Base-by-base conservation (phyloP, 2,113 vertebrate genomes). In the Actinemys pallida region DNA sequence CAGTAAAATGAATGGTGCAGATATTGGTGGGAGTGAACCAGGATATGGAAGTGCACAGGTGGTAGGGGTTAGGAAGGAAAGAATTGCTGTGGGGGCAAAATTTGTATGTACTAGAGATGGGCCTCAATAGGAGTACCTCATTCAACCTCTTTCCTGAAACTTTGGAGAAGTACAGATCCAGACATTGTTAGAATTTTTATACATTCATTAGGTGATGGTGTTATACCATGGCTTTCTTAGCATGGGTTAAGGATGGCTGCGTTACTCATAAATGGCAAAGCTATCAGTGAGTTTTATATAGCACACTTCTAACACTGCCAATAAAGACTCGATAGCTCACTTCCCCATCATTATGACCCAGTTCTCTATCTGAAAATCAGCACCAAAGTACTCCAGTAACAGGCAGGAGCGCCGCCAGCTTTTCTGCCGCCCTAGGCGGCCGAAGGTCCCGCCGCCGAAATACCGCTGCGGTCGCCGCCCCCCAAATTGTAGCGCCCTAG, bases 11-110 rank as follows among this genome's bases (percentile, higher is more conserved):
- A 88, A 84, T 7, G 22, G 10, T 27, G 57, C 62, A 76, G 24
- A 39, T 3, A 1, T 6, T 42, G 39, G 35, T 0, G 0, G 76
- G 50, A 86, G 39, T 79, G 45, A 56, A 89, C 42, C 47, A 76
- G 50, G 86, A 50, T 83, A n/a, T 72, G 91, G 19, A 79, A 83
- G 8, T 84, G 4, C 0, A 0, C 14, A 4, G 27, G 35, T 69
- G 83, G 86, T 89, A 65, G 10, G 24, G 12, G 39, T 11, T 75
- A 80, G 54, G 47, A 83, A 93, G 39, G 47, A 86, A 93, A 90
- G 22, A 6, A 42, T 6, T 87, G 57, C 47, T 45, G 0, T 56
- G 39, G 29, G 65, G 62, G 13, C 8, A 27, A n/a, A 87, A 31
- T 39, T 20, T 24, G 31, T 16, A 13, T 0, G 1, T 56, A 20